Evolutionary conservation across 2,113 vertebrate genomes (phyloP).

Genomic region (Phrynocephalus versicolor): DNA sequence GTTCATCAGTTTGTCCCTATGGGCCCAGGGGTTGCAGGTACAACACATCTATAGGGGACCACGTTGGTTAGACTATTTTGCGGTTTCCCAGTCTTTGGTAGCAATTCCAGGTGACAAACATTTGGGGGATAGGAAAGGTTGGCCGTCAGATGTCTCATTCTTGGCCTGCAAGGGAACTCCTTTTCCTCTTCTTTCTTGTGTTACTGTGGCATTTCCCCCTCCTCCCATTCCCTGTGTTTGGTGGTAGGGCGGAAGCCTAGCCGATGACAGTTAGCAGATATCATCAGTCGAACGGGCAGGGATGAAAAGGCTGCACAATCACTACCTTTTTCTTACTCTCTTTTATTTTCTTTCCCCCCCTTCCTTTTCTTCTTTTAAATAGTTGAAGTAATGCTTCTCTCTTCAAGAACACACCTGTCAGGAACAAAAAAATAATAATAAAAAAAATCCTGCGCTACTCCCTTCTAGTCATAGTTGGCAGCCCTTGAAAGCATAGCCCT

Average conservation of each 20-base stretch:
- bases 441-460: constrained; percentile 31
- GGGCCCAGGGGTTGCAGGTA: background rate
- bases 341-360: background rate
- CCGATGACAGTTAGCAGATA: constrained; percentile 62
- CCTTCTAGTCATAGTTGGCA: constrained; percentile 62
- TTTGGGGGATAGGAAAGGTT: constrained; percentile 38
- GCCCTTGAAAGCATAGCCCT: constrained; percentile 59
- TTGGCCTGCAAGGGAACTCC: background rate
- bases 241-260: constrained; percentile 40
- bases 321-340: background rate
- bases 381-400: background rate
- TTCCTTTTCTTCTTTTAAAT: background rate
- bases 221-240: constrained; percentile 19
- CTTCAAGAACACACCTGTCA: constrained; percentile 58
- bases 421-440: constrained; percentile 3
- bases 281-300: constrained; percentile 55
- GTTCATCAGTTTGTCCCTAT: too few species aligned
- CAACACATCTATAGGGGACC: background rate
- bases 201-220: constrained; percentile 49
- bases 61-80: background rate
- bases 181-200: constrained; percentile 14
- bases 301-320: constrained; percentile 62
- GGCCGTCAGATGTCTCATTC: background rate
- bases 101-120: background rate
- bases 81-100: background rate